phyloP scores from a whole-genome alignment of 2,113 vertebrate genomes.

The Psammodynastes pulverulentus region DNA sequence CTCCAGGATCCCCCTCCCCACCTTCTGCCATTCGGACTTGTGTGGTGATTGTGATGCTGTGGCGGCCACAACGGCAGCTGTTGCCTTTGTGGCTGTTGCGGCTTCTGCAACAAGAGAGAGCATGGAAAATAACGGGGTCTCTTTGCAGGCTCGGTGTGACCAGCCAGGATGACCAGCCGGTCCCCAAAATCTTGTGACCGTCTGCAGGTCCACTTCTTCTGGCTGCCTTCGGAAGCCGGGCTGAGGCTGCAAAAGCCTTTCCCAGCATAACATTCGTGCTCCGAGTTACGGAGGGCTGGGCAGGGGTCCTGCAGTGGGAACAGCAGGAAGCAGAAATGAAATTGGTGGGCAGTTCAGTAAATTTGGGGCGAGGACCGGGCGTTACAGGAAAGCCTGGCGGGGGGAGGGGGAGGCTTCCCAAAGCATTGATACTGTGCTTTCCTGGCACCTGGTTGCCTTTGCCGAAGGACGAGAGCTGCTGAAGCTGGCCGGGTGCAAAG shows the following conservation, averaged over 20 bases:
- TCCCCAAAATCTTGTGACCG: not conserved
- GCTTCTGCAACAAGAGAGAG: not conserved
- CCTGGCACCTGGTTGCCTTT: not conserved
- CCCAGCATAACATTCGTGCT: not conserved
- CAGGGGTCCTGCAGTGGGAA: not conserved
- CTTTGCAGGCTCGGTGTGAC: too few relatives aligned
- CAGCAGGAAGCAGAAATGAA: not conserved
- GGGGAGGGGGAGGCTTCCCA: not conserved
- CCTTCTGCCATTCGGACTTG: not conserved
- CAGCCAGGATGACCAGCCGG: not conserved
- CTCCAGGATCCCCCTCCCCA: slow-evolving; percentile 56
- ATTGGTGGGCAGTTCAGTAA: not conserved
- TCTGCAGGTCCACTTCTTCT: not conserved
- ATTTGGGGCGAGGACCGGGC: not conserved
- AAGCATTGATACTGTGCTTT: not conserved
- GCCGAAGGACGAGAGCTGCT: not conserved
- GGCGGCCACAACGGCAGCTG: not conserved
- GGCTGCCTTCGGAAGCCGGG: not conserved
- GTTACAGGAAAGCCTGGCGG: not conserved
- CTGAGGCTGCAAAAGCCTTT: not conserved
- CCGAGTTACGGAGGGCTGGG: not conserved
- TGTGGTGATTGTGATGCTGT: not conserved
- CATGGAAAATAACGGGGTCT: not conserved
- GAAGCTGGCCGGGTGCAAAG: not conserved
- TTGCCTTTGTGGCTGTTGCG: not conserved